These are phyloP conservation scores for Kryptolebias marmoratus DNA, from an alignment of 2,113 vertebrate genomes.

Conservation along the genomic window DNA sequence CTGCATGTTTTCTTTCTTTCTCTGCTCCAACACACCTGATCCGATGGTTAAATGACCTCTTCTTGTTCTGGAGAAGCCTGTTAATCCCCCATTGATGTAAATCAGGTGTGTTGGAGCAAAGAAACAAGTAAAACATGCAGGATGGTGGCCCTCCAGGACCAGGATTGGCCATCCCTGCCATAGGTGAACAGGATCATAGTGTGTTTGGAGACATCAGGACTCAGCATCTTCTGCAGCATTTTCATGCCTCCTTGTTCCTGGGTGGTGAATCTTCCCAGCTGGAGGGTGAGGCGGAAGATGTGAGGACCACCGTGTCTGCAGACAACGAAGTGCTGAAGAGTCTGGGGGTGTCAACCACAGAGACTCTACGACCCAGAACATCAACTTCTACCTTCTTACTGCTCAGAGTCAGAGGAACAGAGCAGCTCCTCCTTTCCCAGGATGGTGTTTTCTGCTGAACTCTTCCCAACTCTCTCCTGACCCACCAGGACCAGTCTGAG, in stretches of 20 bases:
- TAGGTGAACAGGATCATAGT: slow-evolving; percentile 34
- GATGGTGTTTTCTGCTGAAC: background rate
- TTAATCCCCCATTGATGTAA: background rate
- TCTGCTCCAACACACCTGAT: too few species aligned
- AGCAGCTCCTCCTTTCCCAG: background rate
- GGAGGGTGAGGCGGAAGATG: slow-evolving; percentile 23
- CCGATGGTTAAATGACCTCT: background rate
- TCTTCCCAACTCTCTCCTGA: slow-evolving; percentile 26
- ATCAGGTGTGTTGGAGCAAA: background rate
- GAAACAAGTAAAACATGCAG: background rate
- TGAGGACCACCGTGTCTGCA: slow-evolving; percentile 17
- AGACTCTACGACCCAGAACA: background rate
- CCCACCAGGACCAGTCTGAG: slow-evolving; percentile 34
- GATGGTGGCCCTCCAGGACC: too few species aligned
- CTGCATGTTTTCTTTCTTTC: too few species aligned
- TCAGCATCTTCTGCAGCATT: background rate
- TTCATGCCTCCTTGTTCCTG: slow-evolving; percentile 11
- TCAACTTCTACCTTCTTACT: background rate
- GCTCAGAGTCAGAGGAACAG: slow-evolving; percentile 4
- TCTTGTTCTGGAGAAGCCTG: background rate
- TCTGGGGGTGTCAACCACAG: slow-evolving; percentile 20
- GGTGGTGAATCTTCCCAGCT: slow-evolving; percentile 24
- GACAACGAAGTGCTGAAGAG: slow-evolving; percentile 15
- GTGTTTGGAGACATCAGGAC: slow-evolving; percentile 3
- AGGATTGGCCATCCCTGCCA: background rate